These are phyloP conservation scores for Rhopilema esculentum DNA, from an alignment of 30 jellyfish, hydroid and myxozoan species.

Conservation along the genomic window DNA sequence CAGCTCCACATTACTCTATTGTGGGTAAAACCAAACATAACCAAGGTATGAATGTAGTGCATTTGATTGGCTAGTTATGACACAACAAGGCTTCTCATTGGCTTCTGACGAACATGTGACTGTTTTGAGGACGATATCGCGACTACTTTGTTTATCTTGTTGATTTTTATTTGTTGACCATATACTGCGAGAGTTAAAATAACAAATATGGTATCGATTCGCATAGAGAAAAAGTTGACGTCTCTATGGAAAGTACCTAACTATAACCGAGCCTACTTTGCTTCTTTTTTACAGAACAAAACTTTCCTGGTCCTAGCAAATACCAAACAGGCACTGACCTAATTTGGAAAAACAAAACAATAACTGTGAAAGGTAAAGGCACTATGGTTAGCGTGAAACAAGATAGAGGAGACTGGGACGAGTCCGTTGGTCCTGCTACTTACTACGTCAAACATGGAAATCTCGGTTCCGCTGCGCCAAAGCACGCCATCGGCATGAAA, in stretches of 20 bases:
- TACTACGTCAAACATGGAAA: conserved; percentile 57
- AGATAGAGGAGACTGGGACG: conserved; percentile 29
- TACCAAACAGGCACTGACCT: conserved; percentile 65
- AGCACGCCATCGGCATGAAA: conserved; percentile 40
- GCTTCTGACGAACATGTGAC: no score
- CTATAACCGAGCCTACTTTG: no score
- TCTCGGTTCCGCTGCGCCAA: conserved; percentile 53
- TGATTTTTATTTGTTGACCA: no score
- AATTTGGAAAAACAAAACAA: conserved; percentile 55
- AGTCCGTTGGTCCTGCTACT: conserved; percentile 69
- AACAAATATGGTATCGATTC: no score
- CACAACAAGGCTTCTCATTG: no score
- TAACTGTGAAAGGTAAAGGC: conserved; percentile 75
- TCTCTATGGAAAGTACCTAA: no score
- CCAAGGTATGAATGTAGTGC: conserved; percentile 19
- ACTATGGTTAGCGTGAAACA: conserved; percentile 3
- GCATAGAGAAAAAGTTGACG: no score
- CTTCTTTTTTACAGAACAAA: conserved; percentile 15
- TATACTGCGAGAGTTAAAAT: no score
- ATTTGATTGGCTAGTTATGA: background rate
- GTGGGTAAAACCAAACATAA: conserved; percentile 70
- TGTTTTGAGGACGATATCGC: no score
- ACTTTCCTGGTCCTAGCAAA: conserved; percentile 65
- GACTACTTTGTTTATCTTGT: no score
- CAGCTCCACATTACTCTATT: conserved; percentile 78